phyloP scores from a whole-genome alignment of 35 echinoderm and acorn worm genomes.

The Ophiothrix spiculata region DNA sequence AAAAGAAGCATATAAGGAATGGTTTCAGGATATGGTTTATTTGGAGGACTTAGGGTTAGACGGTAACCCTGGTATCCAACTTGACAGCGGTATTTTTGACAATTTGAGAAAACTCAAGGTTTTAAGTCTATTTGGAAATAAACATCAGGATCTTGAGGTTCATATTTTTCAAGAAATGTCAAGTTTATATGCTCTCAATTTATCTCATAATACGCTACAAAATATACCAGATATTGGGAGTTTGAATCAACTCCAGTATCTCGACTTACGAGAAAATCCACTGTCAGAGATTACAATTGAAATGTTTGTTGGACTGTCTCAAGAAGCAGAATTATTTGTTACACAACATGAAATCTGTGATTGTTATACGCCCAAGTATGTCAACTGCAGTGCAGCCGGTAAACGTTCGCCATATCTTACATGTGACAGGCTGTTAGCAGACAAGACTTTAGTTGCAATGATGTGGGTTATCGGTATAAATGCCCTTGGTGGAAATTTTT shows the following conservation, averaged over 20 bases:
- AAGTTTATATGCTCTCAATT: too few relatives aligned
- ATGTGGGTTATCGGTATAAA: not conserved
- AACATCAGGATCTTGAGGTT: too few relatives aligned
- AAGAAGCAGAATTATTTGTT: not conserved
- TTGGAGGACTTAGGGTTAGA: too few relatives aligned
- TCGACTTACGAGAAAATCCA: not conserved
- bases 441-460: not conserved
- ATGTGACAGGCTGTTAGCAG: not conserved
- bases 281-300: not conserved
- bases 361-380: not conserved
- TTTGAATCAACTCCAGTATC: not conserved
- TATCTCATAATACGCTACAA: not conserved
- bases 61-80: too few relatives aligned
- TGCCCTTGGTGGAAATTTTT: not conserved
- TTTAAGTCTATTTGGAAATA: too few relatives aligned
- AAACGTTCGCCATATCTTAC: not conserved
- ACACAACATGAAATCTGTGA: not conserved
- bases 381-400: not conserved
- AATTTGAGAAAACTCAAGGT: too few relatives aligned
- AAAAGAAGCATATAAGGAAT: too few relatives aligned
- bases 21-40: too few relatives aligned
- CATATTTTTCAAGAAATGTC: not conserved
- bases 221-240: not conserved
- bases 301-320: not conserved
- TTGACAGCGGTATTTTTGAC: too few relatives aligned